Evolutionary conservation across 2,797 vertebrate species (phyloP).

Genomic region (Siniperca scherzeri): DNA sequence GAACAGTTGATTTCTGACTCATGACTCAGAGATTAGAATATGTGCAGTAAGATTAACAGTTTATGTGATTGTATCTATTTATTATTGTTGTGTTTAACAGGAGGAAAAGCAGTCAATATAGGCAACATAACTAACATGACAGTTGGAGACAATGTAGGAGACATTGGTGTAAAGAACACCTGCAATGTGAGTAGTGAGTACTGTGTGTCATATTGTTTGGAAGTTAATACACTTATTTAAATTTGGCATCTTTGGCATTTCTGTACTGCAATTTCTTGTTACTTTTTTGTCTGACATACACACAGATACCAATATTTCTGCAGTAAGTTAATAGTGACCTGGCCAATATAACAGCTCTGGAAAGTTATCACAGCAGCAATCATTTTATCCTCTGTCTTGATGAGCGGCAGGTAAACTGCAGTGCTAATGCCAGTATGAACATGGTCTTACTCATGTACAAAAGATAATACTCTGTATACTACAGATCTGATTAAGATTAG

Average conservation of each 20-base stretch:
- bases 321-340: not conserved
- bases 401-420: too few species aligned
- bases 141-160: not conserved
- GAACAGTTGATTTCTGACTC: not conserved
- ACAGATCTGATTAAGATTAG: not conserved
- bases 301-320: too few species aligned
- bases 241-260: too few species aligned
- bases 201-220: not conserved
- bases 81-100: not conserved
- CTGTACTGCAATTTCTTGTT: too few species aligned
- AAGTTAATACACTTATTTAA: not conserved
- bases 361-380: not conserved
- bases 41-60: not conserved
- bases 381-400: too few species aligned
- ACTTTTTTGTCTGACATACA: too few species aligned
- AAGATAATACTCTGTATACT: not conserved
- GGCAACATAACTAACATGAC: conserved; percentile 4
- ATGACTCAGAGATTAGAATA: not conserved
- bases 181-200: conserved; percentile 10
- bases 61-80: not conserved
- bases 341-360: not conserved
- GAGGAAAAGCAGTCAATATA: not conserved
- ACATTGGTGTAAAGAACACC: conserved; percentile 8
- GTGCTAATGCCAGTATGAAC: too few species aligned
- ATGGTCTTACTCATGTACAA: too few species aligned